phyloP scores from a whole-genome alignment of 1,140 invertebrate genomes.

The Drosophila biarmipes region DNA sequence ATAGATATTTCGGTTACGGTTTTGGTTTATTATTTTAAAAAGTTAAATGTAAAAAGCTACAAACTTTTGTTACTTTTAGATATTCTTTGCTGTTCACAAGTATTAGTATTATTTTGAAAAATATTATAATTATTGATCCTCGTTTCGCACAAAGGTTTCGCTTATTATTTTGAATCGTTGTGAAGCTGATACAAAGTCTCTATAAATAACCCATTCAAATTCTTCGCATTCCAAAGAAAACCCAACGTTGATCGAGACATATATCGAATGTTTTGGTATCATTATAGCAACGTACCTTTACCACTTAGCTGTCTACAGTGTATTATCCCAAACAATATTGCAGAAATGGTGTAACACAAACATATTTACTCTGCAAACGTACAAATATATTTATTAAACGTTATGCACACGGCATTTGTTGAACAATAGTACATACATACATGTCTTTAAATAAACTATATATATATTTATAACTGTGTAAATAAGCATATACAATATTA shows the following conservation, averaged over 20 bases:
- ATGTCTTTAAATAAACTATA: slow-evolving; percentile 32
- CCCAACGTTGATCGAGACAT: slow-evolving; percentile 38
- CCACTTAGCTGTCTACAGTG: slow-evolving; percentile 33
- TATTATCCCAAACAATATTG: slow-evolving; percentile 31
- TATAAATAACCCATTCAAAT: slow-evolving; percentile 5
- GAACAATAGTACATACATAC: slow-evolving; percentile 29
- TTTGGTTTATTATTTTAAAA: not conserved
- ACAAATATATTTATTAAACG: slow-evolving; percentile 63
- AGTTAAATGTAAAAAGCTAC: slow-evolving; percentile 7
- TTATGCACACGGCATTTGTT: slow-evolving; percentile 48
- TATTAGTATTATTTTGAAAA: not conserved
- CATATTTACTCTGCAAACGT: slow-evolving; percentile 39
- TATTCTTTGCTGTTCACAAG: not conserved
- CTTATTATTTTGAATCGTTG: not conserved
- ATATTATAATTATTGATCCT: not conserved
- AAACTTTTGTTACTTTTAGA: not conserved
- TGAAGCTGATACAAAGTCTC: not conserved
- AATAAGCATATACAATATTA: slow-evolving; percentile 47
- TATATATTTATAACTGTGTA: slow-evolving; percentile 48
- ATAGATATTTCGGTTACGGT: not conserved
- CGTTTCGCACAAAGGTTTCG: not conserved
- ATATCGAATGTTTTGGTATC: slow-evolving; percentile 15
- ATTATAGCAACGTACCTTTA: slow-evolving; percentile 37
- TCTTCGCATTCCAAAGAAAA: slow-evolving; percentile 24
- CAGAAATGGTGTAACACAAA: slow-evolving; percentile 30